Evolutionary conservation across 2,888 invertebrate genomes (phyloP).

Genomic region (Choristoneura rosaceana): DNA sequence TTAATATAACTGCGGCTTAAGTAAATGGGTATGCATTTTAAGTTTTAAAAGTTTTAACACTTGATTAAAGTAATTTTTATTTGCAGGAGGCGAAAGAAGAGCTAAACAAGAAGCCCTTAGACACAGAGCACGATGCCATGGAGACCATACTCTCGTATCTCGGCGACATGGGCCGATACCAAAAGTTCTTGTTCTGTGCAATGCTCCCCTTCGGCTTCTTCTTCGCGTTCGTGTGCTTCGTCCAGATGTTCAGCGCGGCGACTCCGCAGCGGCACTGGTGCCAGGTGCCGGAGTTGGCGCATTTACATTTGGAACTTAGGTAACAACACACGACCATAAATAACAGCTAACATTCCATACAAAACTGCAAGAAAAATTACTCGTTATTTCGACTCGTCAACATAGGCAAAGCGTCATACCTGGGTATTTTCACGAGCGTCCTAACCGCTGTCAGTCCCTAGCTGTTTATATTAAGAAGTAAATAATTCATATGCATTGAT

Average conservation of each 20-base stretch:
- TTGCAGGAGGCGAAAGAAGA: constrained; percentile 59
- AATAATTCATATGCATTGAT: too few relatives aligned
- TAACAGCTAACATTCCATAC: too few relatives aligned
- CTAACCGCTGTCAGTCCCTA: too few relatives aligned
- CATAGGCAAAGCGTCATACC: too few relatives aligned
- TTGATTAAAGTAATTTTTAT: not conserved
- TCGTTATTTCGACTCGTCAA: too few relatives aligned
- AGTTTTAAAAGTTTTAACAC: not conserved
- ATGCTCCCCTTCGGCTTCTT: constrained; percentile 59
- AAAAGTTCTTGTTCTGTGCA: constrained; percentile 54
- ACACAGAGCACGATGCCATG: constrained; percentile 60
- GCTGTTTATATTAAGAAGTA: too few relatives aligned
- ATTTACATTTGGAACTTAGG: constrained; percentile 55
- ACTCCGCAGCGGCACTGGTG: constrained; percentile 68
- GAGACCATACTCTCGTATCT: constrained; percentile 60
- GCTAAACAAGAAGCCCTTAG: constrained; percentile 47
- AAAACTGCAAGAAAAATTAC: too few relatives aligned
- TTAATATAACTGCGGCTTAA: too few relatives aligned
- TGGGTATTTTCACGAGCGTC: too few relatives aligned
- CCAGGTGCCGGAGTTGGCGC: constrained; percentile 59
- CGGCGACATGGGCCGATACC: constrained; percentile 57
- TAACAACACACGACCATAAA: not conserved
- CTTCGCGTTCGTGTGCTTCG: constrained; percentile 60
- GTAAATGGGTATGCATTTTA: too few relatives aligned
- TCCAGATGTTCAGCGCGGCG: constrained; percentile 64